phyloP scores from a whole-genome alignment of 2,113 vertebrate genomes.

The Turdus rufiventris region DNA sequence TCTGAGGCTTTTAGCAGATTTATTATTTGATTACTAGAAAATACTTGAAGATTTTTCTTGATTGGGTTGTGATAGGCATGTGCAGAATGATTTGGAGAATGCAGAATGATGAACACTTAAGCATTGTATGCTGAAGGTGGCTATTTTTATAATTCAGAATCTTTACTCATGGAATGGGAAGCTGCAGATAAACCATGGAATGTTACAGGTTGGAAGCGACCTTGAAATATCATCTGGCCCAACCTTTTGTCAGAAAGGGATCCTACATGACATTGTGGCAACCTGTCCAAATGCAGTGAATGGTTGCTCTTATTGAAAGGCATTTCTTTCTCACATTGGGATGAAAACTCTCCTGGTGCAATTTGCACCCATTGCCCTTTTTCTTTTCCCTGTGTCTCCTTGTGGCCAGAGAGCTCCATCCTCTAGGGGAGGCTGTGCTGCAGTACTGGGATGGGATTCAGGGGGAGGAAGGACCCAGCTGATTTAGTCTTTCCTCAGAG shows the following conservation, averaged over 20 bases:
- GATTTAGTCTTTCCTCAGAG: neutral
- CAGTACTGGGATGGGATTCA: neutral
- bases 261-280: neutral
- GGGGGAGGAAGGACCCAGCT: neutral
- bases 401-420: neutral
- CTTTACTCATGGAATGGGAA: neutral
- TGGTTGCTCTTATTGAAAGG: neutral
- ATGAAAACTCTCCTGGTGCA: neutral
- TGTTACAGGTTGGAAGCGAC: neutral
- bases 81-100: neutral
- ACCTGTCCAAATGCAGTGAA: neutral
- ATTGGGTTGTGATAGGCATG: neutral
- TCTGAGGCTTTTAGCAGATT: neutral
- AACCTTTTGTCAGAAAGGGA: neutral
- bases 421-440: neutral
- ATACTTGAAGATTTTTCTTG: neutral
- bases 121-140: neutral
- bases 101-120: neutral
- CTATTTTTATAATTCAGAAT: neutral
- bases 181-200: neutral
- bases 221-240: neutral
- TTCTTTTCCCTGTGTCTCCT: neutral
- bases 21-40: constrained; percentile 13
- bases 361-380: fast-evolving
- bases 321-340: neutral